A percentile compares a stretch with the other conserved stretches of the same genome.
phyloP scores from a whole-genome alignment of 37 sponge, comb jelly and placozoan species.

The Beroe forskalii region DNA sequence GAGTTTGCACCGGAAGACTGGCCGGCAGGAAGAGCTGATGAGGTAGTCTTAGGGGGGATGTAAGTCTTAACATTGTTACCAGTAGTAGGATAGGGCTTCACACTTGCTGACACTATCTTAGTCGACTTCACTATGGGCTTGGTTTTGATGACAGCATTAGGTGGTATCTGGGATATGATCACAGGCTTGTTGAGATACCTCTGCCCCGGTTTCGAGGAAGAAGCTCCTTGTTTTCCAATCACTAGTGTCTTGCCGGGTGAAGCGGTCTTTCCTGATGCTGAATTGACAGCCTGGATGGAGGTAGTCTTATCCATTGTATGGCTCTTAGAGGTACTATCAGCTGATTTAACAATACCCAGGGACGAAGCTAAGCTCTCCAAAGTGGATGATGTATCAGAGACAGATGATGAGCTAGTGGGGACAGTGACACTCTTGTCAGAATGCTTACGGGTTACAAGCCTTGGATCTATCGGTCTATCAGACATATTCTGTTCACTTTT shows the following conservation, averaged over 20 bases:
- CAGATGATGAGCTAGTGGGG: background rate
- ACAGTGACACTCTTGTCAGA: background rate
- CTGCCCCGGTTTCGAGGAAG: background rate
- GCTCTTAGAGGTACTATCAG: background rate
- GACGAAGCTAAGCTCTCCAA: constrained; percentile 13
- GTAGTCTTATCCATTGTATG: background rate
- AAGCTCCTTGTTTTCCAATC: background rate
- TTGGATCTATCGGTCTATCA: background rate
- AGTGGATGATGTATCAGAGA: background rate
- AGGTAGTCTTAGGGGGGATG: background rate
- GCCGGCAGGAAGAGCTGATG: no score
- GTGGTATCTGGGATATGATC: constrained; percentile 12
- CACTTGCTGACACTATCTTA: constrained; percentile 43
- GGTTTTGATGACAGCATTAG: background rate
- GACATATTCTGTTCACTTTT: background rate
- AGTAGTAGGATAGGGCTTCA: background rate
- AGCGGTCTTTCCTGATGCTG: background rate
- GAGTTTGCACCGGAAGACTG: background rate
- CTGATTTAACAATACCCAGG: constrained; percentile 17
- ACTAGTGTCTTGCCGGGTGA: background rate
- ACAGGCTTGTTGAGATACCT: constrained; percentile 7
- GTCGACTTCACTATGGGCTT: background rate
- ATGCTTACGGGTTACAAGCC: background rate
- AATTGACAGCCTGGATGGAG: background rate
- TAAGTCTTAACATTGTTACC: background rate